Evolutionary conservation across 2,113 vertebrate genomes (phyloP).

Genomic region (Holacanthus passer): DNA sequence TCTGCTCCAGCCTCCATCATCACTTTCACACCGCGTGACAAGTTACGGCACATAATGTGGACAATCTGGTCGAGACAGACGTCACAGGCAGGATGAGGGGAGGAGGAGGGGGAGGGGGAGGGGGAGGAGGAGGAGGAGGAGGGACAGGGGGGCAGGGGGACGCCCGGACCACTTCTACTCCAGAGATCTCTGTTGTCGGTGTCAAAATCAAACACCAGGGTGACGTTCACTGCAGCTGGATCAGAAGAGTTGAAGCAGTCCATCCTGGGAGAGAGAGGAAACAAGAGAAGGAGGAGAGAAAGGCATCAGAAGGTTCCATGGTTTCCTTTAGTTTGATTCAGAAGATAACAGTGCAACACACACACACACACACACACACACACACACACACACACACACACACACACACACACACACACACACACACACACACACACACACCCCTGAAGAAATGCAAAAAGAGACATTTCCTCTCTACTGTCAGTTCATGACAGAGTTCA

Average conservation of each 20-base stretch:
- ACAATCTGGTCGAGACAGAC: not conserved
- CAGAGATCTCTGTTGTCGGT: not conserved
- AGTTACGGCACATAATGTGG: not conserved
- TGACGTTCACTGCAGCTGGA: not conserved
- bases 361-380: too few species aligned
- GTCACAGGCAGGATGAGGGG: too few species aligned
- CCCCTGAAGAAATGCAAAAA: too few species aligned
- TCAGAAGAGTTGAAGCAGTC: not conserved
- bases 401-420: too few species aligned
- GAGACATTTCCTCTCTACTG: too few species aligned
- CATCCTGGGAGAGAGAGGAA: not conserved
- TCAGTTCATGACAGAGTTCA: too few species aligned
- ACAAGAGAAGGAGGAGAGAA: too few species aligned
- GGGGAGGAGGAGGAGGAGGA: not conserved
- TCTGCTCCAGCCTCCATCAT: not conserved
- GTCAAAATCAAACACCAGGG: not conserved
- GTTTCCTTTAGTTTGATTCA: too few species aligned
- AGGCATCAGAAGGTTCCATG: too few species aligned
- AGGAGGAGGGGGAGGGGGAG: not conserved
- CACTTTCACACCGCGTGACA: not conserved
- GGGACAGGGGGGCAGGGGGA: not conserved
- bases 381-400: too few species aligned
- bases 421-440: too few species aligned
- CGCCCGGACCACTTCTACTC: not conserved
- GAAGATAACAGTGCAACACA: too few species aligned